Percentiles rank a stretch among this genome's conserved stretches.
Conservation (phyloP, 2,797 vertebrate genomes). For the Helostoma temminkii region DNA sequence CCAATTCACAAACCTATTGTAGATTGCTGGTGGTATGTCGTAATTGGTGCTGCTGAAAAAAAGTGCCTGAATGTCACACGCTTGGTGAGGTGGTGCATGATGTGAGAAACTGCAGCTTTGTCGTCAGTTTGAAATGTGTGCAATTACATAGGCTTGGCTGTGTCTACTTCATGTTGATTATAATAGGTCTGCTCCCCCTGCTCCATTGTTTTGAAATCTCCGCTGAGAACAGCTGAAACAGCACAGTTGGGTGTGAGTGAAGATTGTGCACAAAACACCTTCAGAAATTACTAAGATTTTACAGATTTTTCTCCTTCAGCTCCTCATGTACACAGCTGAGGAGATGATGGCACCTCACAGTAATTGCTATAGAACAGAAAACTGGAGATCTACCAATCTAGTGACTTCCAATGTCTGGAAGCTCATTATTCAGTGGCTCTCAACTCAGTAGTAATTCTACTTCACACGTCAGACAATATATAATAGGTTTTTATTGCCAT, state of each 20-base stretch:
- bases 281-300: constrained; percentile 32
- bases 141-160: constrained; percentile 1
- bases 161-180: constrained; percentile 4
- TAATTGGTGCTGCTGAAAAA: not conserved
- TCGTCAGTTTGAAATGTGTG: constrained; percentile 5
- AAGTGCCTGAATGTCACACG: constrained; percentile 12
- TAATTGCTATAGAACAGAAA: constrained; percentile 62
- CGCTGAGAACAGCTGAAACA: constrained; percentile 46
- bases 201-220: constrained; percentile 34
- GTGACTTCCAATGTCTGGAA: constrained; percentile 63
- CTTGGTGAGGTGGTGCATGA: not conserved
- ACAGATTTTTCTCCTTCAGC: constrained; percentile 20
- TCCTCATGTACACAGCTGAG: constrained; percentile 49
- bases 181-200: constrained; percentile 18
- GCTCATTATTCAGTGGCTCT: constrained; percentile 58
- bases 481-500: not conserved
- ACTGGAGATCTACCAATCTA: constrained; percentile 60
- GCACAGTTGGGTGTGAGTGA: constrained; percentile 12
- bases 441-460: constrained; percentile 38
- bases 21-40: constrained; percentile 8
- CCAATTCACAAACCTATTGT: not conserved
- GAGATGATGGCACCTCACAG: constrained; percentile 53
- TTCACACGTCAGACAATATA: too few relatives aligned
- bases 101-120: constrained; percentile 3
- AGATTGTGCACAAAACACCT: constrained; percentile 38